phyloP scores from a whole-genome alignment of 2,797 vertebrate genomes.

The Microchirus variegatus region DNA sequence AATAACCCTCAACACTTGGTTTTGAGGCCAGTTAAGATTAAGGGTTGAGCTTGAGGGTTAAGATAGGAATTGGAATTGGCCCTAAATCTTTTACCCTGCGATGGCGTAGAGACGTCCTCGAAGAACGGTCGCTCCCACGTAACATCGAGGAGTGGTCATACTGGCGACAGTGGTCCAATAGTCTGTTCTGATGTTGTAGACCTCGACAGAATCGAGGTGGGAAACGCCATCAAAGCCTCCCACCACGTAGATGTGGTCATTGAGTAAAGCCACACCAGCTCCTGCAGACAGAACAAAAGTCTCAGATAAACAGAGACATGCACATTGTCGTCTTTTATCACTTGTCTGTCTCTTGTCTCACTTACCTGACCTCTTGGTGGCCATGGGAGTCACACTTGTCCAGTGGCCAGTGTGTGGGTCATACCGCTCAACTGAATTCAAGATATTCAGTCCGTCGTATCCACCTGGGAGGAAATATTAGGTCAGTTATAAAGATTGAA shows the following conservation, averaged over 20 bases:
- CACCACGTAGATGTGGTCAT: conserved; percentile 98
- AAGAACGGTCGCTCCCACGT: conserved; percentile 95
- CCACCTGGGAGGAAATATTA: conserved; percentile 82
- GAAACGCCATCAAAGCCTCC: conserved; percentile 96
- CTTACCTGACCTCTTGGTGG: conserved; percentile 95
- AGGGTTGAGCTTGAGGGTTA: no score
- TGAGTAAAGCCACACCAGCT: conserved; percentile 94
- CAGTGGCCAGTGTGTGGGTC: conserved; percentile 98
- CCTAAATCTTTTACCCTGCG: conserved; percentile 85
- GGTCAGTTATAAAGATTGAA: no score
- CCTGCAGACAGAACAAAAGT: conserved; percentile 74
- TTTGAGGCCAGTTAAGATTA: no score
- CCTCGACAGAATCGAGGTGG: conserved; percentile 95
- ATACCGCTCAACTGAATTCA: conserved; percentile 97
- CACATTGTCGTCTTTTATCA: accelerated
- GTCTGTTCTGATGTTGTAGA: conserved; percentile 97
- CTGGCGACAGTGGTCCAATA: conserved; percentile 96
- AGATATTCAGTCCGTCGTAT: conserved; percentile 96
- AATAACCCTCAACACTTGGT: no score
- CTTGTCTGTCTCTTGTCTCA: not conserved
- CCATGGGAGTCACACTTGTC: conserved; percentile 98
- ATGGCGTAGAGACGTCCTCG: conserved; percentile 96
- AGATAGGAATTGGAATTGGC: no score
- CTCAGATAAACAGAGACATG: conserved; percentile 6
- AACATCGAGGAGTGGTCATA: conserved; percentile 98